A percentile compares a stretch with the other conserved stretches of the same genome.
Evolutionary conservation across 2,113 vertebrate species (phyloP).

Genomic region (Anguilla rostrata): DNA sequence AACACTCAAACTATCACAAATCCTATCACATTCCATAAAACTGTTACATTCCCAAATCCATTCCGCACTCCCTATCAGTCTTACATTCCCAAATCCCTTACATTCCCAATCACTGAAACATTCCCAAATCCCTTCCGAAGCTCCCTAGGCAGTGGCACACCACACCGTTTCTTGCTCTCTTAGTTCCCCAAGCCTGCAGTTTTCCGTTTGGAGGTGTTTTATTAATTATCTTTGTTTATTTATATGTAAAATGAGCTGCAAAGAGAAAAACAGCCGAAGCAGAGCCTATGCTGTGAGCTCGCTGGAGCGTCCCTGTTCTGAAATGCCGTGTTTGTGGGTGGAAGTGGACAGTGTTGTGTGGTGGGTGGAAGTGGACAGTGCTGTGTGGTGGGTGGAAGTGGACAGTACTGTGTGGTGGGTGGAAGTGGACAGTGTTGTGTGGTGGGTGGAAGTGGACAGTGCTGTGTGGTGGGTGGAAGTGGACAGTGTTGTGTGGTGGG

Average conservation of each 20-base stretch:
- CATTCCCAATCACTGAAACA: too few relatives aligned
- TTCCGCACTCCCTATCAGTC: too few relatives aligned
- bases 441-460: constrained; percentile 55
- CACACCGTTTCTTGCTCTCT: background rate
- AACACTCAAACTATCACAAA: too few relatives aligned
- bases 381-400: constrained; percentile 57
- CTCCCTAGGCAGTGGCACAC: too few relatives aligned
- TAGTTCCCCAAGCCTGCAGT: background rate
- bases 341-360: constrained; percentile 62
- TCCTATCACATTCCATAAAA: too few relatives aligned
- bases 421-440: constrained; percentile 61
- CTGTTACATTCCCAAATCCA: too few relatives aligned
- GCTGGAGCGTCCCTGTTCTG: constrained; percentile 1
- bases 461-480: constrained; percentile 57
- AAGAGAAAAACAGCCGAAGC: constrained; percentile 3
- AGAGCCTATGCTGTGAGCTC: constrained; percentile 38
- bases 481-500: constrained; percentile 61
- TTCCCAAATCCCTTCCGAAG: too few relatives aligned
- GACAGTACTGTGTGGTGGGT: constrained; percentile 60
- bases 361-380: constrained; percentile 55
- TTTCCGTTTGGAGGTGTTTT: background rate
- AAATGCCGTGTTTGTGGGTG: constrained; percentile 1
- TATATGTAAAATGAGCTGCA: constrained; percentile 42
- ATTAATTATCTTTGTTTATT: background rate
- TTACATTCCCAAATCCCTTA: too few relatives aligned